phyloP scores from a whole-genome alignment of 2,888 invertebrate species.

The Gortyna flavago region DNA sequence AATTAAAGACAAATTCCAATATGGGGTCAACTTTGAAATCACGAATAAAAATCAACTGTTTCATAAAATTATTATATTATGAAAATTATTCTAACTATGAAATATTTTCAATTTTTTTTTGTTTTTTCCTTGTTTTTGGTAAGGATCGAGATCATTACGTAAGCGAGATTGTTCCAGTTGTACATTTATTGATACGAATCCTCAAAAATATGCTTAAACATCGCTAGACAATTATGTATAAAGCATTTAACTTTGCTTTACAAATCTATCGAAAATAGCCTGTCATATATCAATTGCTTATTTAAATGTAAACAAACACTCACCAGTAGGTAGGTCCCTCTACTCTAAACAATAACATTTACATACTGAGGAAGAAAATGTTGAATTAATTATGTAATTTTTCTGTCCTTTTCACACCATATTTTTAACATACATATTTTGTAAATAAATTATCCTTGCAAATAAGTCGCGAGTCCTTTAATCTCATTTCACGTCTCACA shows the following conservation, averaged over 20 bases:
- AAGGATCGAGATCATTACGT: too few relatives aligned
- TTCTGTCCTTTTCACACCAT: background rate
- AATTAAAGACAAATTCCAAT: too few relatives aligned
- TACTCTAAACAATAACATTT: background rate
- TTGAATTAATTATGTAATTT: background rate
- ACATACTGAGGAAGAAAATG: background rate
- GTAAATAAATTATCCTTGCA: slow-evolving; percentile 31
- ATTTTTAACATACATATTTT: slow-evolving; percentile 33
- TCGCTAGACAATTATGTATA: background rate
- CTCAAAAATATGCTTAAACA: background rate
- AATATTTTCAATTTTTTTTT: too few relatives aligned
- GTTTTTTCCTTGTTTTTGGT: too few relatives aligned
- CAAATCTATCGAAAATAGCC: background rate
- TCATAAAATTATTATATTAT: too few relatives aligned
- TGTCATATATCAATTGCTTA: background rate
- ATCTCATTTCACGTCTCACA: slow-evolving; percentile 55
- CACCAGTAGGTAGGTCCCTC: too few relatives aligned
- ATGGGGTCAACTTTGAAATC: too few relatives aligned
- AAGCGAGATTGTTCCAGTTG: too few relatives aligned
- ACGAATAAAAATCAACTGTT: too few relatives aligned
- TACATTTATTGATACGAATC: too few relatives aligned
- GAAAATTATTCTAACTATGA: too few relatives aligned
- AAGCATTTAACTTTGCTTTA: background rate
- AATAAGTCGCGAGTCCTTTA: slow-evolving; percentile 39
- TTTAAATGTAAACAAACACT: background rate